Conservation (phyloP, 2,113 vertebrate species). For the Cyanistes caeruleus region DNA sequence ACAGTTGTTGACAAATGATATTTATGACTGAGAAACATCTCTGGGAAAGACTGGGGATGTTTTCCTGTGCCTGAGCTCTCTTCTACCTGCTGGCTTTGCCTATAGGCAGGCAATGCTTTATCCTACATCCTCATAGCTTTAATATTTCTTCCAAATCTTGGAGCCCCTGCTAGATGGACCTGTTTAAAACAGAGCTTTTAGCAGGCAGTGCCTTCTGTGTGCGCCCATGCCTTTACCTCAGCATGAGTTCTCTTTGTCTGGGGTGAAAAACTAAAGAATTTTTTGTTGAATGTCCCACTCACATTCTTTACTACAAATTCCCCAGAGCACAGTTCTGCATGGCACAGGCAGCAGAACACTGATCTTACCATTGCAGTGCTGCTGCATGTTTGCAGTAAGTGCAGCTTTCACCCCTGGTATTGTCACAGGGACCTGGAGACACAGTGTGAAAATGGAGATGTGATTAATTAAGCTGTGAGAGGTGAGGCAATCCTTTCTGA, state of each 20-base stretch:
- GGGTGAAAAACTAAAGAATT: background rate
- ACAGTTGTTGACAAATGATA: background rate
- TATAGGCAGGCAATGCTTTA: background rate
- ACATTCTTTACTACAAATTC: background rate
- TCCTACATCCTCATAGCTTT: background rate
- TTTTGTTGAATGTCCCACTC: background rate
- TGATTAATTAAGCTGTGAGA: background rate
- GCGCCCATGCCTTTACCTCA: background rate
- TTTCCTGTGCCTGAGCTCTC: background rate
- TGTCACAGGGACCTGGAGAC: background rate
- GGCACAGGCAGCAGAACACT: background rate
- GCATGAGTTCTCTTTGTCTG: background rate
- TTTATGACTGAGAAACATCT: background rate
- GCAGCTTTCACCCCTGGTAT: conserved; percentile 1
- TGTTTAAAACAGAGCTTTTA: background rate
- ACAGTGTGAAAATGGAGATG: background rate
- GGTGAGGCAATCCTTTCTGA: background rate
- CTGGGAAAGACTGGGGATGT: background rate
- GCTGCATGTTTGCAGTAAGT: background rate
- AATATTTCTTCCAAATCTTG: background rate
- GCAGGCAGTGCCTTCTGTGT: background rate
- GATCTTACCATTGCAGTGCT: background rate
- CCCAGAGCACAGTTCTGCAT: background rate
- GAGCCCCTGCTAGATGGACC: background rate
- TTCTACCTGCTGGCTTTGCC: background rate